Base-by-base conservation (phyloP, 2,888 invertebrate species). In the Crematogaster levior region DNA sequence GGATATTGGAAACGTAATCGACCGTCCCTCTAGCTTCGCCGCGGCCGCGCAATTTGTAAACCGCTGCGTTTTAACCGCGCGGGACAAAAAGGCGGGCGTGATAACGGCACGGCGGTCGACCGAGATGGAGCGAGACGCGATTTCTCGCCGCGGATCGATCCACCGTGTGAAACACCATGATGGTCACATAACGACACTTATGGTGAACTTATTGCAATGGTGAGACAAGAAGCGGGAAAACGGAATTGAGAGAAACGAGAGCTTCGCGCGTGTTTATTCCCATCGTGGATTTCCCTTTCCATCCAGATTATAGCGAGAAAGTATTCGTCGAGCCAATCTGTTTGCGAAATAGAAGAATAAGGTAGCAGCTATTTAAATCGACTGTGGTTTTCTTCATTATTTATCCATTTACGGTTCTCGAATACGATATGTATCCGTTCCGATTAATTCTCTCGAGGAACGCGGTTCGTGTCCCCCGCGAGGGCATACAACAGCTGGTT, bases 1-100 rank as follows among this genome's bases (percentile, higher is more conserved):
- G 70, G 70, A 79, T 79, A 79, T 79, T 79, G 70, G 70, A 79
- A 70, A 70, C 56, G 70, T 70, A 79, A 70, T 70, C 70, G 77
- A 53, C 43, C 53, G 43, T 43, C 43, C 56, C 6, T 46, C 34
- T 40, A 34, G 10, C 40, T 30, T 21, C 21, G 70, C 21, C 66
- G 53, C 66, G 40, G 40, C 43, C 77, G 24, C 46, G 56, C 70
- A 79, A 79, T 79, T 70, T 79, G 77, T 79, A 79, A 70, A 70
- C 56, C 56, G 43, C 70, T 56, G 53, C 77, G 56, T 79, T 56
- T 70, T 43, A 56, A 70, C 68, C 68, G 53, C 63, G 77, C 12
- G 43, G 27, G 30, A 70, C 70, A 70, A 79, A 68, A 79, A 79
- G 70, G 12, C 24, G 7, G 27, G 27, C 18, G 56, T 34, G 70